Evolutionary conservation across 2,888 invertebrate genomes (phyloP), one percentile per base, ranked within the genome.

Genomic region (Siphlonurus alternatus): DNA sequence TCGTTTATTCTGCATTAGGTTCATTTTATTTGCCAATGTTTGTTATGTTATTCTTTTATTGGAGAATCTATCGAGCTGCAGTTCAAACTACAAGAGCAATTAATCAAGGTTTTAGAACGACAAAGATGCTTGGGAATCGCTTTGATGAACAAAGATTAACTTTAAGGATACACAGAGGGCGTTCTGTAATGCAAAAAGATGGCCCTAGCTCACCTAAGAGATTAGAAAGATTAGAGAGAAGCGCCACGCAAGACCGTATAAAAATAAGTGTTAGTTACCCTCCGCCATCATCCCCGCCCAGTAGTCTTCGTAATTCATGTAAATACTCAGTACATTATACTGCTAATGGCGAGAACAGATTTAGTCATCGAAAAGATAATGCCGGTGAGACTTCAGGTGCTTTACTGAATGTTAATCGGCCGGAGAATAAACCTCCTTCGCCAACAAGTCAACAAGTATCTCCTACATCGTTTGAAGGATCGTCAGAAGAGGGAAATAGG

Each of bases 1-100:
- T 97, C 64, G 88, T 98, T 64, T 96, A 96, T 78, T 95, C 95
- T 2, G 96, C 97, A 0, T 82, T 97, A 23, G 97, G 97, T n/a
- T 95, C 95, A 68, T 97, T 97, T 83, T 97, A 93, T 79, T 88
- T 96, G 72, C 97, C 97, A 54, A 95, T 95, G 93, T 86, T 94
- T 71, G 93, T 97, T 69, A 97, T 97, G 93, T 81, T 95, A 71
- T 96, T 95, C 82, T 96, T 97, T 81, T 97, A 97, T 77, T 94
- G 94, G 89, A 83, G 93, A 70, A 97, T 97, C 71, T 97, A 96
- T 79, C 84, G 89, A 69, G 94, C 96, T 2, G 98, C 97, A 25
- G 89, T 92, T 18, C 85, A 90, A 69, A 93, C 93, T 23, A 93
- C 93, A n/a, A 85, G 87, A 70, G 93, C 93, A 66, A 93, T 93